Evolutionary conservation across 2,888 invertebrate species (phyloP).

Genomic region (Morinoia aosen): DNA sequence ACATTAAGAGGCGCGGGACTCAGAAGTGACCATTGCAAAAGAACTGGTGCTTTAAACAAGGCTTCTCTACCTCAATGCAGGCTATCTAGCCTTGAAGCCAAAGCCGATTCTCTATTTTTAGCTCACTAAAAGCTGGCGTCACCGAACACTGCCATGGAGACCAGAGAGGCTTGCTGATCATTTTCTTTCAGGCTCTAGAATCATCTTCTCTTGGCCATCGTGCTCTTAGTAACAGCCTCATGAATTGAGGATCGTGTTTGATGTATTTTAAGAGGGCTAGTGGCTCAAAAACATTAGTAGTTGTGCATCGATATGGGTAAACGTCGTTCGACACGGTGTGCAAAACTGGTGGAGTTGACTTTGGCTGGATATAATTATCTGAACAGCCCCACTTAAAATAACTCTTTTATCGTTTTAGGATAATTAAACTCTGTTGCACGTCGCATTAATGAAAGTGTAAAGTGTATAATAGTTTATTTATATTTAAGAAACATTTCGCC

Average conservation of each 20-base stretch:
- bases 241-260: neutral
- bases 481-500: neutral
- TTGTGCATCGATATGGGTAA: too few species aligned
- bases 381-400: neutral
- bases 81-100: neutral
- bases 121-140: slow-evolving; percentile 1
- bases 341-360: too few species aligned
- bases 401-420: neutral
- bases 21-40: neutral
- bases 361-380: too few species aligned
- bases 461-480: neutral
- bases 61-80: neutral
- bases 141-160: slow-evolving; percentile 12
- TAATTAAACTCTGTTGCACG: neutral
- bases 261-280: neutral
- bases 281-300: neutral
- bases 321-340: too few species aligned
- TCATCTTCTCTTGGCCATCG: neutral
- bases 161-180: neutral
- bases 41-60: neutral
- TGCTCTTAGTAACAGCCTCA: neutral
- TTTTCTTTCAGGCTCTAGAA: neutral
- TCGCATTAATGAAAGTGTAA: neutral
- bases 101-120: slow-evolving; percentile 2
- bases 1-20: neutral